These are phyloP conservation scores for Petroica traversi DNA, from an alignment of 2,113 vertebrate species.

Conservation along the genomic window DNA sequence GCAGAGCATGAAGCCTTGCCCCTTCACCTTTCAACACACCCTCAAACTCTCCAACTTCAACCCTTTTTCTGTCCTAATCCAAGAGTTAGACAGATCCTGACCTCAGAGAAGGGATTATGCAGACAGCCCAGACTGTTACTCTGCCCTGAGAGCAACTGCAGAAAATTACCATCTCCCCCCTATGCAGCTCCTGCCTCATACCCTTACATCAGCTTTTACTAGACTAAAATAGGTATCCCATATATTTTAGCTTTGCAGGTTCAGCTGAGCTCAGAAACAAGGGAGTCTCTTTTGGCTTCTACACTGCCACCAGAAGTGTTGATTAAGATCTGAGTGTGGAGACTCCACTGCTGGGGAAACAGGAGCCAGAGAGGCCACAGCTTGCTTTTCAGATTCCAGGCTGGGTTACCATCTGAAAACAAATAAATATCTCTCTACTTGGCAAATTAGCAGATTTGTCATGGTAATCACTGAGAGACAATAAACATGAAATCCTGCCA, in stretches of 20 bases:
- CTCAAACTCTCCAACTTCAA: neutral
- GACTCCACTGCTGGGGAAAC: neutral
- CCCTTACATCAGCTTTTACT: neutral
- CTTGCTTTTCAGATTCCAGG: conserved; percentile 8
- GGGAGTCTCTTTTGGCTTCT: neutral
- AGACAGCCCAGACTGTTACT: neutral
- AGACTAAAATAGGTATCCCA: neutral
- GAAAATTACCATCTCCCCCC: neutral
- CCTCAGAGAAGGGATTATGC: neutral
- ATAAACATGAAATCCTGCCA: conserved; percentile 24
- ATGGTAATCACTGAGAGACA: conserved; percentile 27
- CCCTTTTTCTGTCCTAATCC: neutral
- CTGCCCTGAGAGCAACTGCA: neutral
- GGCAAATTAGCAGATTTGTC: conserved; percentile 39
- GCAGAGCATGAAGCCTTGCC: neutral
- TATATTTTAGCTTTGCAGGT: conserved; percentile 3
- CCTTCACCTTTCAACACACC: neutral
- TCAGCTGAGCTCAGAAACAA: neutral
- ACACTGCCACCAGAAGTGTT: neutral
- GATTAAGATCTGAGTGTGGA: neutral
- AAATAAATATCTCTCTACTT: conserved; percentile 23
- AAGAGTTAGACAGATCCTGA: neutral
- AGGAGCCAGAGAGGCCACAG: neutral
- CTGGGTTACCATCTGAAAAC: conserved; percentile 39
- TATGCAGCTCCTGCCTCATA: neutral